Conservation (phyloP, 2,797 vertebrate genomes). For the Hippoglossus hippoglossus region DNA sequence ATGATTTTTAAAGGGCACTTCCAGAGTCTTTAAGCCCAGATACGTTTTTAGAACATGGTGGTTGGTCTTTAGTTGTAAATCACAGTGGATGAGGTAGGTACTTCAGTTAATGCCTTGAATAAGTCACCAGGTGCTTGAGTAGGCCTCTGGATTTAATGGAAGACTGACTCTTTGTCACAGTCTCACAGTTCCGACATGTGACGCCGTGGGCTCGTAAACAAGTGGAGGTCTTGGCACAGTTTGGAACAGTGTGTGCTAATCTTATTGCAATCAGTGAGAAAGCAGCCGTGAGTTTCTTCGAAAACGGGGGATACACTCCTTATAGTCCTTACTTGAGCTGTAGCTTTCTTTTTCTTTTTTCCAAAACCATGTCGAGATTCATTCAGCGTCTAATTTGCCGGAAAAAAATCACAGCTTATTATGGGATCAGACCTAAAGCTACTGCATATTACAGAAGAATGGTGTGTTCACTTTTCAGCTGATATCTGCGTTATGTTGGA, state of each 20-base stretch:
- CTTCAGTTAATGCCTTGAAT: neutral
- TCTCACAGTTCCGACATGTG: neutral
- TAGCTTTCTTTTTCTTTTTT: neutral
- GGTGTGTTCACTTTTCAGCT: neutral
- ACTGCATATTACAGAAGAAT: neutral
- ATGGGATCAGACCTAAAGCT: neutral
- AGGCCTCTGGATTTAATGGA: neutral
- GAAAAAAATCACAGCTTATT: too few relatives aligned
- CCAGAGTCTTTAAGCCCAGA: too few relatives aligned
- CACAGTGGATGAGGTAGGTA: neutral
- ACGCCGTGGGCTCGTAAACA: neutral
- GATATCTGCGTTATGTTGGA: neutral
- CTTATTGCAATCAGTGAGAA: neutral
- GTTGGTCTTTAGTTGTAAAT: neutral
- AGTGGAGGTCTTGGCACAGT: neutral
- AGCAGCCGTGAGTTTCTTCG: neutral
- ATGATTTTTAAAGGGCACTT: neutral
- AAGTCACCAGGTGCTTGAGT: neutral
- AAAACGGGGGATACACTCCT: neutral
- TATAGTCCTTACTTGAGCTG: neutral
- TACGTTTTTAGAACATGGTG: neutral
- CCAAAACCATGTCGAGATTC: neutral
- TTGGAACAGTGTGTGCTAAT: constrained; percentile 13
- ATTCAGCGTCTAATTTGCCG: too few relatives aligned
- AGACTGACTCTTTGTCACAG: neutral